Base-by-base conservation (phyloP, 2,797 vertebrate genomes). In the Eupleurogrammus muticus region DNA sequence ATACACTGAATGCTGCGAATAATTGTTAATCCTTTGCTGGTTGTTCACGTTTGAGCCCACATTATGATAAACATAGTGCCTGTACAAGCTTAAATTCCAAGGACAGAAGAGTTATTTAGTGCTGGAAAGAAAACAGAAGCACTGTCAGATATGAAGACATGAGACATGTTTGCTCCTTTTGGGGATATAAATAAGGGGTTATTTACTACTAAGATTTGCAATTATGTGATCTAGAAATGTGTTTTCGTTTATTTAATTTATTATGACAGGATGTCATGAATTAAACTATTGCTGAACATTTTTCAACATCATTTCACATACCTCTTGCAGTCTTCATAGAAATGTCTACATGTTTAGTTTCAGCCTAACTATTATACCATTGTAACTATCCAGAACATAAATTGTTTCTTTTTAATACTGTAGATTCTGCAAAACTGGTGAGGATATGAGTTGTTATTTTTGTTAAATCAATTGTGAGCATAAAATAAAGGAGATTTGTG, bases 1-100 rank as follows among this genome's bases (percentile, higher is more conserved):
- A 5, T 23, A 11, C 56, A 5, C 10, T 9, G 52, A 40, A 53
- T 44, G 7, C 9, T 66, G 69, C 40, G 57, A 44, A 79, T 77
- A 19, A 53, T 57, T 56, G 64, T 55, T 72, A 55, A 81, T 77
- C 64, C 21, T 62, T 17, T 63, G 32, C 63, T 16, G 47, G 20
- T 52, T 58, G 38, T 44, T 73, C 40, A 57, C 61, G 54, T 70
- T 21, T 62, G 42, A 20, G 44, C 23, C 59, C 55, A 47, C 28
- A 24, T 38, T 42, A 49, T 2, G 50, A 16, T 9, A 52, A 13
- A 20, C 28, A n/a, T 40, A 17, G 11, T 38, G 42, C 77, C 54
- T n/a, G n/a, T n/a, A 28, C 28, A 28, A 2, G 1, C 19, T 51
- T 17, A 52, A 14, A 17, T 32, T 47, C 10, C 36, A 17, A 46